Base-by-base conservation (phyloP, 2,113 vertebrate species). In the Columbina picui region DNA sequence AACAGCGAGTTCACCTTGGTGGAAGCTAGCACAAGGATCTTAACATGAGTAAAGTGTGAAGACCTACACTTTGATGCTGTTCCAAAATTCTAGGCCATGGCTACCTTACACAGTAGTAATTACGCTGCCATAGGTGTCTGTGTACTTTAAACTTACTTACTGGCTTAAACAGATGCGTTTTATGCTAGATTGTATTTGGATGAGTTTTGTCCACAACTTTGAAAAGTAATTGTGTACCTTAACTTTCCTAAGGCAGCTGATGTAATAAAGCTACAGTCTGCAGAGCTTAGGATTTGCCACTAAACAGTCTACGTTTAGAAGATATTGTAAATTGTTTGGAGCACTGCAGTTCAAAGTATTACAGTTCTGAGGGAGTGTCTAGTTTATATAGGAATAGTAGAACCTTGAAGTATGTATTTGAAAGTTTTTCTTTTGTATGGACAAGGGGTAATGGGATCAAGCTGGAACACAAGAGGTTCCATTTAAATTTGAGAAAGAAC, bases 11-110 rank as follows among this genome's bases (percentile, higher is more conserved):
- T 97, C 92, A 97, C 96, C 89, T 97, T 96, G 97, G 90, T 97
- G 97, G 98, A 98, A 98, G 97, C 97, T 98, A 97, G 97, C 98
- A 93, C 94, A 93, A 97, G 95, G 96, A 93, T 97, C 94, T 95
- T 95, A n/a, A 91, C 55, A 88, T 86, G 43, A 92, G 85, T 92
- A 67, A 69, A 95, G 89, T 90, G 39, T 91, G 94, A 97, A 98
- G 95, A 97, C 69, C 55, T 91, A 73, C 87, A 94, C 59, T 96
- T 94, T 5, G 32, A 96, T 96, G 89, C 96, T 96, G 79, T 96
- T 97, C 86, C 57, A 89, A 86, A 97, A 96, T 91, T 88, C 63
- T 39, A 98, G 96, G 96, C 95, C 94, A 95, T 96, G 97, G 97
- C 97, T 98, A 96, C 97, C 96, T 92, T 96, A 96, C 84, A 91